phyloP scores from a whole-genome alignment of 1,140 invertebrate species.

The Hylaeus anthracinus region DNA sequence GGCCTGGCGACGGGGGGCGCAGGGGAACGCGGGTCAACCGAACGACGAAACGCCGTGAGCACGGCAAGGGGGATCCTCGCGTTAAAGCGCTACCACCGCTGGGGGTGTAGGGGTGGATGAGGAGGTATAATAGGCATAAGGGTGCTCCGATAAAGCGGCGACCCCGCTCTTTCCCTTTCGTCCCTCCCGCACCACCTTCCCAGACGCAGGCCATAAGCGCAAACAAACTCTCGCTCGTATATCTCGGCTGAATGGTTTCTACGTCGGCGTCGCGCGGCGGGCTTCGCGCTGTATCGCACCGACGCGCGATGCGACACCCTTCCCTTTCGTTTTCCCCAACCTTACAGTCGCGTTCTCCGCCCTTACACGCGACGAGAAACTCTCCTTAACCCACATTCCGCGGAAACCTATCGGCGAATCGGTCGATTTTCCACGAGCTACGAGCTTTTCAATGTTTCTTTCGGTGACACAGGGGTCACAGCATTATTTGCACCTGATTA shows the following conservation, averaged over 20 bases:
- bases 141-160: conserved; percentile 76
- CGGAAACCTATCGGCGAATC: background rate
- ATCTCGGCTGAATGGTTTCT: conserved; percentile 69
- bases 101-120: conserved; percentile 26
- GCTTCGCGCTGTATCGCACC: conserved; percentile 51
- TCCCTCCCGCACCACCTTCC: conserved; percentile 31
- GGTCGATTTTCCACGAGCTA: background rate
- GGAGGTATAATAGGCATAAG: conserved; percentile 77
- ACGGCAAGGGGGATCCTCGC: conserved; percentile 27
- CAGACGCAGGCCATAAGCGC: conserved; percentile 72
- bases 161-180: conserved; percentile 13
- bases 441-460: background rate
- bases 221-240: conserved; percentile 73
- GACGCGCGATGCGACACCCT: background rate
- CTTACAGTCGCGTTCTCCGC: background rate
- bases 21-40: background rate
- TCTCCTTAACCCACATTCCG: conserved; percentile 46
- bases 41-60: conserved; percentile 31
- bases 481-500: too few species aligned
- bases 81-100: conserved; percentile 48
- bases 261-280: conserved; percentile 45
- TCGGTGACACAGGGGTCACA: background rate
- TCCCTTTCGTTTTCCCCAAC: conserved; percentile 4
- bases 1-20: conserved; percentile 12
- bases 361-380: conserved; percentile 13